These are phyloP conservation scores for Drosophila suboccidentalis DNA, from an alignment of 2,888 invertebrate genomes.

Conservation along the genomic window DNA sequence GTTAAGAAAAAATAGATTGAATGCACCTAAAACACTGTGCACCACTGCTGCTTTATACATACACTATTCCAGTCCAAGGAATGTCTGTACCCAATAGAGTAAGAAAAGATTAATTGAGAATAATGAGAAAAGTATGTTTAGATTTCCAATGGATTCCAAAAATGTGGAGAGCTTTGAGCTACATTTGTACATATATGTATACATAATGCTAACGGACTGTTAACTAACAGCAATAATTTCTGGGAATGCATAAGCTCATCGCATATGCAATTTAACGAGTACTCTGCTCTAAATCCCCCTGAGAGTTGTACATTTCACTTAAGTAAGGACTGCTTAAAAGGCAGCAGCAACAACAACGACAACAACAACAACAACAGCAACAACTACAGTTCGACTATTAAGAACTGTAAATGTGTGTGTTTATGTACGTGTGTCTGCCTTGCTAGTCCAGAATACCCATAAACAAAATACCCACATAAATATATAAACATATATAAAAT, in stretches of 20 bases:
- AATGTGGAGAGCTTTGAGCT: too few species aligned
- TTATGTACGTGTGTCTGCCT: slow-evolving; percentile 7
- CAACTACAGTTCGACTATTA: slow-evolving; percentile 25
- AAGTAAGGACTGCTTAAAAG: slow-evolving; percentile 32
- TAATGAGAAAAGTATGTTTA: too few species aligned
- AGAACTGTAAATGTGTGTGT: slow-evolving; percentile 20
- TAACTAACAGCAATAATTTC: slow-evolving; percentile 14
- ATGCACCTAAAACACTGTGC: too few species aligned
- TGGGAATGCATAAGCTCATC: slow-evolving; percentile 11
- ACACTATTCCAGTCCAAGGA: too few species aligned
- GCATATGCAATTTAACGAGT: slow-evolving; percentile 23
- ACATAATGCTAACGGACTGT: slow-evolving; percentile 4
- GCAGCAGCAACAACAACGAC: slow-evolving; percentile 9
- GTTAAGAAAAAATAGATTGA: too few species aligned
- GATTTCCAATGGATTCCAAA: too few species aligned
- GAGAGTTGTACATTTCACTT: slow-evolving; percentile 29
- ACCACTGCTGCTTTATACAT: too few species aligned
- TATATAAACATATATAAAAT: slow-evolving; percentile 43
- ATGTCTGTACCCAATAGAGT: too few species aligned
- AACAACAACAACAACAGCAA: slow-evolving; percentile 7
- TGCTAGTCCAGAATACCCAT: slow-evolving; percentile 35
- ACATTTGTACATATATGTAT: neutral
- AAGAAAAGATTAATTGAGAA: too few species aligned
- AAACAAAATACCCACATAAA: slow-evolving; percentile 52
- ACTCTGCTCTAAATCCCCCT: slow-evolving; percentile 21